A percentile compares a stretch with the other conserved stretches of the same genome.
These are phyloP conservation scores for Hesperophylax magnus DNA, from an alignment of 1,140 invertebrate species.

Conservation along the genomic window DNA sequence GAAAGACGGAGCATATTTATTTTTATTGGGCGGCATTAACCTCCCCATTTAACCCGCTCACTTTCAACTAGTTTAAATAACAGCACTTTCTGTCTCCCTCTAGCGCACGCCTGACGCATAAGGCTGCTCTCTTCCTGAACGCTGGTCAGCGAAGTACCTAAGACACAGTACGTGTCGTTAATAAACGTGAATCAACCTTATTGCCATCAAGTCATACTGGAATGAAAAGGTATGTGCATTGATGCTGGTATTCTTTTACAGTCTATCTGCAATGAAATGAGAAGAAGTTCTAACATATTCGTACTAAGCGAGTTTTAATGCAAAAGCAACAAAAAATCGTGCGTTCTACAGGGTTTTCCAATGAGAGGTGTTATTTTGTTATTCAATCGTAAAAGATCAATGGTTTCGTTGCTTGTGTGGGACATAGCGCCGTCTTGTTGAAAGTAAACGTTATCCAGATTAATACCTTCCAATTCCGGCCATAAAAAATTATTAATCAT, in stretches of 20 bases:
- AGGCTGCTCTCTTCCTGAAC: not conserved
- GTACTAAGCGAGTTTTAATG: not conserved
- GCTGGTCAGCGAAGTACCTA: not conserved
- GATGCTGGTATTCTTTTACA: constrained; percentile 13
- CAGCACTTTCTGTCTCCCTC: not conserved
- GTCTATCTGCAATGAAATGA: not conserved
- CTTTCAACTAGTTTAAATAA: constrained; percentile 35
- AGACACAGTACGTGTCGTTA: constrained; percentile 45
- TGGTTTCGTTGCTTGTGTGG: no score
- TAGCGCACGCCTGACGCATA: not conserved
- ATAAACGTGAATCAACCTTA: constrained; percentile 54
- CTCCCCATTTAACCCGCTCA: constrained; percentile 51
- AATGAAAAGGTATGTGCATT: constrained; percentile 56
- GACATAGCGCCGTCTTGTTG: no score
- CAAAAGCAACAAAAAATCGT: no score
- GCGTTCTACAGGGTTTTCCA: no score
- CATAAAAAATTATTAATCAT: no score
- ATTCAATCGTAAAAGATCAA: no score
- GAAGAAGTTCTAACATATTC: not conserved
- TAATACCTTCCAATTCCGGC: no score
- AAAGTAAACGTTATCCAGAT: no score
- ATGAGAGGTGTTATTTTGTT: no score
- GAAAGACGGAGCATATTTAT: constrained; percentile 42
- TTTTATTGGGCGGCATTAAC: constrained; percentile 54
- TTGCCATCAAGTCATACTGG: constrained; percentile 15